Evolutionary conservation across 2,797 vertebrate species (phyloP).

Genomic region (Botia almorhae): DNA sequence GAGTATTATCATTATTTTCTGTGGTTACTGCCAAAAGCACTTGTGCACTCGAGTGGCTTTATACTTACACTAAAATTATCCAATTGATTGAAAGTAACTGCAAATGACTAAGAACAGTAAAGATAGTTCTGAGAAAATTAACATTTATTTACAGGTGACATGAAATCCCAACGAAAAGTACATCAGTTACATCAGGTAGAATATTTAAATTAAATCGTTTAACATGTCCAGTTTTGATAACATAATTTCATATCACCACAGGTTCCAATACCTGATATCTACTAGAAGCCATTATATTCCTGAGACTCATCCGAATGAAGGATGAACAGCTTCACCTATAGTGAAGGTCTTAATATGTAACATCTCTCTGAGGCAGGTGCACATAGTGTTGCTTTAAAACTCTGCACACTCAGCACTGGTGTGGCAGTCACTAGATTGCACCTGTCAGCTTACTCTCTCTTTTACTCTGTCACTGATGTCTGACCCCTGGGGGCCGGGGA

Average conservation of each 20-base stretch:
- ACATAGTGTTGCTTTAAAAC: conserved; percentile 48
- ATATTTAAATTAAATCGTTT: not conserved
- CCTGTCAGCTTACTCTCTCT: conserved; percentile 66
- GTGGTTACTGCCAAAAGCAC: too few relatives aligned
- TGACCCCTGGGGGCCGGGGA: conserved; percentile 57
- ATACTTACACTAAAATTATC: too few relatives aligned
- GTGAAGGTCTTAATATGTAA: conserved; percentile 52
- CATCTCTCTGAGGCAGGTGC: conserved; percentile 47
- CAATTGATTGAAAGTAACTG: too few relatives aligned
- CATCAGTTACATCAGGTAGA: too few relatives aligned
- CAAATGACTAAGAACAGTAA: too few relatives aligned
- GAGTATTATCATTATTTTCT: too few relatives aligned
- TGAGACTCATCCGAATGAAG: conserved; percentile 11
- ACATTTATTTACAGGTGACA: too few relatives aligned
- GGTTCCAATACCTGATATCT: not conserved
- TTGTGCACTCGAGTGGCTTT: too few relatives aligned
- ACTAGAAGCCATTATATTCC: not conserved
- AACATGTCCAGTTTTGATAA: not conserved
- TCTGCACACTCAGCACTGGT: conserved; percentile 60
- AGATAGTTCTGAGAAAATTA: too few relatives aligned
- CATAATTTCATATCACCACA: not conserved
- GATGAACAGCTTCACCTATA: conserved; percentile 20
- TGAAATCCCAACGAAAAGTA: too few relatives aligned
- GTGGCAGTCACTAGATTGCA: conserved; percentile 52
- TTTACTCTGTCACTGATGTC: conserved; percentile 44